Conservation (phyloP, 1,140 invertebrate species). For the Phymastichus coffea region DNA sequence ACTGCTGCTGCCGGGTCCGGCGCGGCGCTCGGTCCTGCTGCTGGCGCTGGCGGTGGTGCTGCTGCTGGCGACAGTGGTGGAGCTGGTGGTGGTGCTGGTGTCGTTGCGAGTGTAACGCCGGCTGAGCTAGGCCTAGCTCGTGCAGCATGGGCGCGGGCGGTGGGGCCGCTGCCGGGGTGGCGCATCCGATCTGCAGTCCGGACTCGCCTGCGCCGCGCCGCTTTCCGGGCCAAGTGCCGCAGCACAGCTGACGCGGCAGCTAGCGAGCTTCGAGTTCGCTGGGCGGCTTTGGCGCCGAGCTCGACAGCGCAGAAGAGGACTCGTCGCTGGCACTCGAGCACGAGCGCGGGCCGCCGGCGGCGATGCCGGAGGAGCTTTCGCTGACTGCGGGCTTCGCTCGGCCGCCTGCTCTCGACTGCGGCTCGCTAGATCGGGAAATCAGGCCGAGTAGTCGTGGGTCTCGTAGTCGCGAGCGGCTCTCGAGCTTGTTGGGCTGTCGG, state of each 20-base stretch:
- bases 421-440: too few relatives aligned
- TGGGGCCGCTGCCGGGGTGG: conserved; percentile 2
- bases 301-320: too few relatives aligned
- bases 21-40: neutral
- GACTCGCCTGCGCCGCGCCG: neutral
- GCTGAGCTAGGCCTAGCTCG: neutral
- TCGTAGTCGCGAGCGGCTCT: too few relatives aligned
- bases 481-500: too few relatives aligned
- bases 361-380: too few relatives aligned
- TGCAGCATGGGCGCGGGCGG: neutral
- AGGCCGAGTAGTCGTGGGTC: too few relatives aligned
- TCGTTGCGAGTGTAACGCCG: conserved; percentile 1
- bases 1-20: too few relatives aligned
- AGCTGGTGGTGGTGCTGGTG: neutral
- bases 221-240: neutral
- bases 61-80: neutral
- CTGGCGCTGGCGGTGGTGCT: neutral
- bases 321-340: too few relatives aligned
- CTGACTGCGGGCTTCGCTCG: too few relatives aligned
- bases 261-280: neutral
- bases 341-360: too few relatives aligned
- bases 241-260: neutral
- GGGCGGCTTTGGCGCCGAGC: neutral
- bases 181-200: neutral
- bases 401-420: too few relatives aligned